A percentile compares a stretch with the other conserved stretches of the same genome.
phyloP scores from a whole-genome alignment of 2,888 invertebrate species.

The Enchytraeus crypticus region DNA sequence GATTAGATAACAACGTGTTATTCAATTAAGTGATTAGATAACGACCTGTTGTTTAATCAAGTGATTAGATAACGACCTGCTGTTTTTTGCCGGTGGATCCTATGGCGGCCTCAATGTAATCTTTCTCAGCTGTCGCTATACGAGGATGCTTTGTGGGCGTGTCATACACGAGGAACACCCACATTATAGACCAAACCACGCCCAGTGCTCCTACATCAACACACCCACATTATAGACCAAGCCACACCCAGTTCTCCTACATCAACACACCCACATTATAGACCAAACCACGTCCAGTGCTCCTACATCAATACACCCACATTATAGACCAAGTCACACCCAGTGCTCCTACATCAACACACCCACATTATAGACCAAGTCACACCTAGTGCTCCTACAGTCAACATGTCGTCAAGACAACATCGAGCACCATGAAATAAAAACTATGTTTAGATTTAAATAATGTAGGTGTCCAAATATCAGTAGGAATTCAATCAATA shows the following conservation, averaged over 20 bases:
- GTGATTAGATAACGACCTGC: too few species aligned
- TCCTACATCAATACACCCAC: slow-evolving; percentile 36
- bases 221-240: slow-evolving; percentile 41
- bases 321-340: slow-evolving; percentile 39
- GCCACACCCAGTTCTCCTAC: slow-evolving; percentile 35
- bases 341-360: slow-evolving; percentile 31
- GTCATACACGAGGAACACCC: slow-evolving; percentile 37
- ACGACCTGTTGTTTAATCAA: too few species aligned
- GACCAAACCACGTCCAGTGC: slow-evolving; percentile 39
- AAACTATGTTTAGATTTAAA: too few species aligned
- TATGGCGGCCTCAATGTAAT: slow-evolving; percentile 45
- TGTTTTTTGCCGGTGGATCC: too few species aligned
- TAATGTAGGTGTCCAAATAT: too few species aligned
- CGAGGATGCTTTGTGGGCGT: slow-evolving; percentile 39
- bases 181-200: slow-evolving; percentile 38
- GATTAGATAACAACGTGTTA: too few species aligned
- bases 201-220: slow-evolving; percentile 32
- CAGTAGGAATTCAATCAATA: too few species aligned
- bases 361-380: slow-evolving; percentile 42
- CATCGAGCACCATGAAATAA: too few species aligned
- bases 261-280: slow-evolving; percentile 35
- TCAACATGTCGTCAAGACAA: too few species aligned
- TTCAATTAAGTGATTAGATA: too few species aligned
- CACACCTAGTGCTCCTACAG: slow-evolving; percentile 34
- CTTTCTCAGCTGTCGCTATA: slow-evolving; percentile 39